A percentile compares a stretch with the other conserved stretches of the same genome.
phyloP scores from a whole-genome alignment of 2,888 invertebrate species.

The Amphimallon solstitiale region DNA sequence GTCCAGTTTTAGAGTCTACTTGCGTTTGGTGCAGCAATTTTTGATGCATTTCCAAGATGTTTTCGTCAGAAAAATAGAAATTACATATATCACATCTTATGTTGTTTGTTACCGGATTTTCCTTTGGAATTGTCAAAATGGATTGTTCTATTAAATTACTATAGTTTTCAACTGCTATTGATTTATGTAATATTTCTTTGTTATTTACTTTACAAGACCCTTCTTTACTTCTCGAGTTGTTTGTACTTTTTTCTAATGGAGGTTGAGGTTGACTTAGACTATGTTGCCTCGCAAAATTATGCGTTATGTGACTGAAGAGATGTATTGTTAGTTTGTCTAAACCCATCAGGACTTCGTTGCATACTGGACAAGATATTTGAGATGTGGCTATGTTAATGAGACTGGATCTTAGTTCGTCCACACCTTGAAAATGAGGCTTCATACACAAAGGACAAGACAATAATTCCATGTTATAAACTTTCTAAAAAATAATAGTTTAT shows the following conservation, averaged over 20 bases:
- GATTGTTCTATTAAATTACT: slow-evolving; percentile 19
- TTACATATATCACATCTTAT: slow-evolving; percentile 76
- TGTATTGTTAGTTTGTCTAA: slow-evolving; percentile 87
- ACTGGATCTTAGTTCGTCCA: slow-evolving; percentile 75
- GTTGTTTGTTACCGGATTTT: slow-evolving; percentile 47
- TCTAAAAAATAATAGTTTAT: too few relatives aligned
- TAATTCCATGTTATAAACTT: slow-evolving; percentile 58
- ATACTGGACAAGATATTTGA: slow-evolving; percentile 80
- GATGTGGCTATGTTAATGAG: slow-evolving; percentile 81
- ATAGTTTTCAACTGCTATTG: slow-evolving; percentile 17
- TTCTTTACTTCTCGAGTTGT: neutral
- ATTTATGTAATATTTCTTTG: slow-evolving; percentile 2
- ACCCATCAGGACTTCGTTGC: slow-evolving; percentile 78
- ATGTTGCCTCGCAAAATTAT: slow-evolving; percentile 16
- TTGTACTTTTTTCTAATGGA: neutral
- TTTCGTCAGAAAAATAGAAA: slow-evolving; percentile 75
- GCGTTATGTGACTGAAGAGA: slow-evolving; percentile 73
- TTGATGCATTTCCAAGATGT: slow-evolving; percentile 79
- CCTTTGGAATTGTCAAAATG: slow-evolving; percentile 52
- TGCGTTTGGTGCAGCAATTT: slow-evolving; percentile 72
- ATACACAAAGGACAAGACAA: slow-evolving; percentile 82
- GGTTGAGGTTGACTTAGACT: neutral
- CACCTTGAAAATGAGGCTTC: slow-evolving; percentile 76
- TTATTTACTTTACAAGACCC: neutral
- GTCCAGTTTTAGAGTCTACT: slow-evolving; percentile 57